Base-by-base conservation (phyloP, 2,797 vertebrate species). In the Antennarius maculatus region DNA sequence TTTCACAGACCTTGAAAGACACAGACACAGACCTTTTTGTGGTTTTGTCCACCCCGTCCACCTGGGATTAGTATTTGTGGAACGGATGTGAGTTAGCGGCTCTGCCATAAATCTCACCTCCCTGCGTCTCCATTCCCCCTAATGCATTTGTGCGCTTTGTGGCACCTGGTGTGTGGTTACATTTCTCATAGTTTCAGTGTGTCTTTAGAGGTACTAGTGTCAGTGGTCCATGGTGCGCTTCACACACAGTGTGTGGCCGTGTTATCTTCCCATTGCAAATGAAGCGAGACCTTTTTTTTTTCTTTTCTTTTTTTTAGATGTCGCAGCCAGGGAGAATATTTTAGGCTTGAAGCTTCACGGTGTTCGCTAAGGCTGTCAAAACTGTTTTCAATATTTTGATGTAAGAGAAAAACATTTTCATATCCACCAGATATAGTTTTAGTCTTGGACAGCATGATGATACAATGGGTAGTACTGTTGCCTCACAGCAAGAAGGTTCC, bases 51-150 rank as follows among this genome's bases (percentile, higher is more conserved):
- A 60, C 49, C 15, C 13, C 15, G 61, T 42, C 53, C 74, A 64
- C 68, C 58, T 85, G 71, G 55, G 53, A 60, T 52, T 53, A 61
- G 45, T 34, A 12, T 61, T 37, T 49, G 45, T 45, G 58, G 29
- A 71, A 45, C n/a, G 51, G 68, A 70, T 60, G 23, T 54, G 31
- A 43, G 67, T 41, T 28, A n/a, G 49, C 2, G 2, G 51, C 63
- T 71, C 29, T 7, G 3, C 49, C 56, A 66, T 83, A 69, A 83
- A 77, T 83, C 70, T 77, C 62, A 56, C 47, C 54, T 61, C 54
- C n/a, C 15, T 6, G 2, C 53, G 66, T 37, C 29, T 66, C 79
- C 58, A 58, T 60, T 60, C 28, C 55, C 61, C 50, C 16, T 54
- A 76, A 66, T 69, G 60, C 55, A 61, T 74, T 61, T 55, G 42